phyloP scores from a whole-genome alignment of 2,113 vertebrate genomes.

The Emydocephalus ijimae region DNA sequence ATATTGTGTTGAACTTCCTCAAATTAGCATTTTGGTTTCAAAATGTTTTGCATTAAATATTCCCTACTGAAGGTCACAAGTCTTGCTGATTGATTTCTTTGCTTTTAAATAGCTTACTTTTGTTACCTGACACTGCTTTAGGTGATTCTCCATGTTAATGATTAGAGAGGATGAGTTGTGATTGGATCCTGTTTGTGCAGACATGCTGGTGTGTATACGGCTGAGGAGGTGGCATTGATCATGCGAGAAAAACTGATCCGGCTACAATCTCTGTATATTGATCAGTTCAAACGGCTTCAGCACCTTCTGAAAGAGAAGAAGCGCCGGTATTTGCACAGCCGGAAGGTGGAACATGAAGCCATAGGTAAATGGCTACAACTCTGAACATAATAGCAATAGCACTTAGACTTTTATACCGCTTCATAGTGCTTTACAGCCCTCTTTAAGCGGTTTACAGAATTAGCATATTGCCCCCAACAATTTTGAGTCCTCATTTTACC shows the following conservation, averaged over 20 bases:
- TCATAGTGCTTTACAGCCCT: too few relatives aligned
- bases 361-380: slow-evolving; percentile 68
- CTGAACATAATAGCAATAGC: too few relatives aligned
- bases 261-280: slow-evolving; percentile 95
- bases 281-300: slow-evolving; percentile 96
- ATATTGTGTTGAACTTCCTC: background rate
- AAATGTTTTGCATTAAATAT: background rate
- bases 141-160: background rate
- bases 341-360: slow-evolving; percentile 88
- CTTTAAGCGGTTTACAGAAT: too few relatives aligned
- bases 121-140: slow-evolving; percentile 3
- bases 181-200: slow-evolving; percentile 58
- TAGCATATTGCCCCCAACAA: too few relatives aligned
- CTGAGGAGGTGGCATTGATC: slow-evolving; percentile 95
- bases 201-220: slow-evolving; percentile 94
- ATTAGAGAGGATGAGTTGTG: background rate
- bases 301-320: slow-evolving; percentile 97
- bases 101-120: slow-evolving; percentile 7
- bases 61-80: background rate
- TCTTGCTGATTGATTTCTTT: background rate
- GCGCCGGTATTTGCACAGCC: slow-evolving; percentile 85
- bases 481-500: too few relatives aligned
- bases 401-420: too few relatives aligned
- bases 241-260: slow-evolving; percentile 95
- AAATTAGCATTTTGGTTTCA: background rate